A percentile compares a stretch with the other conserved stretches of the same genome.
Conservation (phyloP, 2,888 invertebrate species). For the Andrena hattorfiana region DNA sequence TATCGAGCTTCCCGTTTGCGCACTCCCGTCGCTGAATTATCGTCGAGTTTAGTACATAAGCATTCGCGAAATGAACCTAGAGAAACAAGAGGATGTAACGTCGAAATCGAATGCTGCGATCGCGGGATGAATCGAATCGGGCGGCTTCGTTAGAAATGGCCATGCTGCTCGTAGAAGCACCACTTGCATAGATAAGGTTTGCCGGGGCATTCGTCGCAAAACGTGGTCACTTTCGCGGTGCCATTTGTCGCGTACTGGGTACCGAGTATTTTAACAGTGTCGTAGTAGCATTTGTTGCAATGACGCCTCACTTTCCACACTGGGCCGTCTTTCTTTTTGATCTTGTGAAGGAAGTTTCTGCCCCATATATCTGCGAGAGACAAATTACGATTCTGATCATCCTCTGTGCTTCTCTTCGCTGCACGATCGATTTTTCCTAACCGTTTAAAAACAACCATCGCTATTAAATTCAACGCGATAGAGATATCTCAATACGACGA, state of each 20-base stretch:
- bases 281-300: constrained; percentile 18
- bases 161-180: constrained; percentile 9
- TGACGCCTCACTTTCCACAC: constrained; percentile 16
- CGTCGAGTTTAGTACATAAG: background rate
- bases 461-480: too few relatives aligned
- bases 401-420: constrained; percentile 1
- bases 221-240: constrained; percentile 12
- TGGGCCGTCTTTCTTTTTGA: constrained; percentile 22
- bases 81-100: background rate
- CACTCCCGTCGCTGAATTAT: too few relatives aligned
- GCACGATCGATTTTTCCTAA: constrained; percentile 66
- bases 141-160: too few relatives aligned
- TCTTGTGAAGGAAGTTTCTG: constrained; percentile 7
- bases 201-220: constrained; percentile 16
- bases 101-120: too few relatives aligned
- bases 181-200: background rate
- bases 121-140: too few relatives aligned
- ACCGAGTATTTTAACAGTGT: constrained; percentile 13
- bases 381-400: constrained; percentile 20
- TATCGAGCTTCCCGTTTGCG: background rate
- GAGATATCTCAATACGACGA: too few relatives aligned
- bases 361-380: constrained; percentile 14
- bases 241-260: background rate
- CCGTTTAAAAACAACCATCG: too few relatives aligned
- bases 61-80: too few relatives aligned